Conservation (phyloP, 37 sponge, comb jelly and placozoan species). For the Geodia barretti region DNA sequence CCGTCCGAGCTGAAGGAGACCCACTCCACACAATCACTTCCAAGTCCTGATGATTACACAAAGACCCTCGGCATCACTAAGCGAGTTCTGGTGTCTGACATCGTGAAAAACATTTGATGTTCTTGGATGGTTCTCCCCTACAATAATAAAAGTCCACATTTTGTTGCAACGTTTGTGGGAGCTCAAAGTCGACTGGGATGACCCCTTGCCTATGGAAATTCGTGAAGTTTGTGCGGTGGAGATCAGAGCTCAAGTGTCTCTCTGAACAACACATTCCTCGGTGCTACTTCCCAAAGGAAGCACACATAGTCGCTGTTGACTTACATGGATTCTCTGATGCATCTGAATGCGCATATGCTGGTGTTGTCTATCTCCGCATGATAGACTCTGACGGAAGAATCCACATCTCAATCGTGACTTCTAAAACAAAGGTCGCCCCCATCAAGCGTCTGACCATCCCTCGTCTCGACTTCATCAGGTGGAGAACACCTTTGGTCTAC, state of each 20-base stretch:
- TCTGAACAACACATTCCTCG: conserved; percentile 6
- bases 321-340: conserved; percentile 37
- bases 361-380: conserved; percentile 33
- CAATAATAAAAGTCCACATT: conserved; percentile 26
- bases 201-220: conserved; percentile 16
- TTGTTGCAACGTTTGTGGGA: conserved; percentile 28
- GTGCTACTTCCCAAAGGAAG: conserved; percentile 17
- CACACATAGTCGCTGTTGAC: not conserved
- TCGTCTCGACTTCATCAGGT: conserved; percentile 15
- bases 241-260: conserved; percentile 19
- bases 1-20: not conserved
- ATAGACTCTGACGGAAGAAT: conserved; percentile 1
- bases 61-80: conserved; percentile 22
- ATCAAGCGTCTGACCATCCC: conserved; percentile 42
- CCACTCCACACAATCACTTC: not conserved
- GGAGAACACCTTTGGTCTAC: not conserved
- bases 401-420: conserved; percentile 14
- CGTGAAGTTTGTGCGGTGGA: conserved; percentile 22
- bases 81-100: conserved; percentile 35
- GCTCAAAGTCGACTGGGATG: conserved; percentile 26
- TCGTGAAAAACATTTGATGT: conserved; percentile 36
- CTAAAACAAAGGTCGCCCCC: conserved; percentile 30
- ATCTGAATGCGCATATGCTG: conserved; percentile 32
- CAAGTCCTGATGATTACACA: too few relatives aligned
- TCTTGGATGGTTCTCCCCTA: conserved; percentile 41